Base-by-base conservation (phyloP, 1,140 invertebrate genomes). In the Andrena cerasifolii region DNA sequence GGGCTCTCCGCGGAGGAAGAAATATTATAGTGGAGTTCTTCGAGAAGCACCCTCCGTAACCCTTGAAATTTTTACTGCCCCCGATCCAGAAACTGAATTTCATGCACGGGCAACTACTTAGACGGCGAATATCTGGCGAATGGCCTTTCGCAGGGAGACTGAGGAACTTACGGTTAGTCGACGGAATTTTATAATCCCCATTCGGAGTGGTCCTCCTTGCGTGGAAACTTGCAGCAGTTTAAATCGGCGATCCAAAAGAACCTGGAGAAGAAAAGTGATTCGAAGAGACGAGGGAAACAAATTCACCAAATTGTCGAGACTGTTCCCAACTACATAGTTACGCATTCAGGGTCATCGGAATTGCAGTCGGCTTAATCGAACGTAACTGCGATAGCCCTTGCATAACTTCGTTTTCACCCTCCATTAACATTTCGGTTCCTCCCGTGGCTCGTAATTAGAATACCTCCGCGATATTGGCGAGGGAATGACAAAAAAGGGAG, bases 1-100 rank as follows among this genome's bases (percentile, higher is more conserved):
- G 49, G 4, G 49, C 12, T n/a, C 16, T 14, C 3, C 2, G n/a
- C 3, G 21, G 16, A 2, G 16, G 5, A 62, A 51, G 70, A 72
- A 28, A 62, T 62, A 72, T 73, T 63, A 61, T 31, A 73, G 8
- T 24, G 33, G 16, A n/a, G 33, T 7, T 72, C 24, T 56, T 40
- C 2, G 33, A n/a, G 24, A 14, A 14, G 12, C 40, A 18, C 1
- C 36, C 24, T 10, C n/a, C n/a, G 21, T 12, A 49, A 49, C n/a
- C 33, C 31, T 59, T 53, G 70, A 73, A 73, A 73, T 73, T 73
- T 72, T 62, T 26, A 62, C 70, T 28, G 28, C 43, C 7, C 16
- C 49, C 33, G 26, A 73, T 62, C 58, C 31, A 12, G 43, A 24
- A 24, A 40, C 28, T 26, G 40, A 31, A 53, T 24, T 59, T 49